Percentiles rank a stretch among this genome's conserved stretches.
phyloP scores from a whole-genome alignment of 2,888 invertebrate species.

The Tipula vernalis region DNA sequence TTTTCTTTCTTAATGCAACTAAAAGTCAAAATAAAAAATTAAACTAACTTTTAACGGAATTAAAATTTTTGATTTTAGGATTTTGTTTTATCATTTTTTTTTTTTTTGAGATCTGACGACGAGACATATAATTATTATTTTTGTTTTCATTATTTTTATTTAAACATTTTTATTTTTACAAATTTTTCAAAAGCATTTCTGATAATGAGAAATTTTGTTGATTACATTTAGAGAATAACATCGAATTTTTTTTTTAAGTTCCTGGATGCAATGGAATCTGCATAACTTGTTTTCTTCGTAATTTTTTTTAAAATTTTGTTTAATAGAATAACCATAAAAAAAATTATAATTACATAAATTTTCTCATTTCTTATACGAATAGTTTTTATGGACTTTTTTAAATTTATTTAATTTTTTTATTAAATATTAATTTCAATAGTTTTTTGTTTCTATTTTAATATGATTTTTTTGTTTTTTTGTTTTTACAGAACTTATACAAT shows the following conservation, averaged over 20 bases:
- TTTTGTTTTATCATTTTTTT: not conserved
- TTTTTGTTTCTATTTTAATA: not conserved
- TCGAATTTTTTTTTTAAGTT: slow-evolving; percentile 5
- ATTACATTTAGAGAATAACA: slow-evolving; percentile 8
- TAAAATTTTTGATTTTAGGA: not conserved
- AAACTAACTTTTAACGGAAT: not conserved
- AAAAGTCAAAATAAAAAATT: not conserved
- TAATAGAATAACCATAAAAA: not conserved
- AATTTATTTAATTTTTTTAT: not conserved
- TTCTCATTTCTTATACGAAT: not conserved
- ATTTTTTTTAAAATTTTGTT: not conserved
- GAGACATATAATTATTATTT: not conserved
- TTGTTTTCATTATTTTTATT: not conserved
- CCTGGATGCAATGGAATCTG: not conserved
- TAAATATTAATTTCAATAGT: not conserved
- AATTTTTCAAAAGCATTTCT: not conserved
- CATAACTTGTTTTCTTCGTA: not conserved
- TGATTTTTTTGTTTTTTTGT: not conserved
- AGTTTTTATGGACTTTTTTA: not conserved
- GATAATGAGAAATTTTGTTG: not conserved
- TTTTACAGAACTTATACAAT: not conserved
- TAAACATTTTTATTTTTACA: slow-evolving; percentile 7
- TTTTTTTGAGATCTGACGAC: not conserved
- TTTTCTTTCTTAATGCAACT: not conserved
- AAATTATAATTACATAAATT: not conserved